Base-by-base conservation (phyloP, 2,888 invertebrate species). In the Drosophila percnosoma region DNA sequence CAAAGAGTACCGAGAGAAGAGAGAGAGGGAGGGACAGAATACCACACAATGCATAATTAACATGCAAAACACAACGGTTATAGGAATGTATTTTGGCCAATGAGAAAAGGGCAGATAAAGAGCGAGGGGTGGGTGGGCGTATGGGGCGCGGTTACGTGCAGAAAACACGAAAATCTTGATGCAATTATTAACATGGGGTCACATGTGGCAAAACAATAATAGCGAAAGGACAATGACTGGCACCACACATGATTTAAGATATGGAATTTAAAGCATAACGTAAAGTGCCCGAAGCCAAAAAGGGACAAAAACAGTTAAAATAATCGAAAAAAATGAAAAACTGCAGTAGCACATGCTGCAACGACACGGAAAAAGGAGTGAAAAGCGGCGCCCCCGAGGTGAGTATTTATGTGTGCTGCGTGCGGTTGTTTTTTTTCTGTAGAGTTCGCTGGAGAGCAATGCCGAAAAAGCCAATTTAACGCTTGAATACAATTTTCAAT, bases 401-500 rank as follows among this genome's bases (percentile, higher is more conserved):
- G 80, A 75, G 77, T 78, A 75, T 78, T 78, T 78, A 75, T 78
- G 75, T 78, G 71, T 75, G 67, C 80, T 77, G 77, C 77, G 80
- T 77, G 76, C 66, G 80, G 80, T 65, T 77, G 78, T 67, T 57
- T 62, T 79, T 68, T 67, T 40, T 29, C 58, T 21, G 34, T 52
- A 62, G 59, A 61, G 51, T 54, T 59, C 63, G 49, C 64, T 58
- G 65, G 55, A 48, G 81, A 66, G 81, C 54, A 82, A 74, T 72
- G 69, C 72, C 77, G 71, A 88, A 82, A 82, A 89, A 88, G 89
- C 89, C 90, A 88, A 88, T 88, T 88, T 88, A 89, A 89, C 89
- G 87, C 87, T 88, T 87, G 89, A 87, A 90, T 90, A 87, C 87
- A 87, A 86, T 87, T 87, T 87, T 90, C 87, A 87, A 87, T 87